A percentile compares a stretch with the other conserved stretches of the same genome.
These are phyloP conservation scores for Pagrus major DNA, from an alignment of 2,113 vertebrate genomes.

Conservation along the genomic window DNA sequence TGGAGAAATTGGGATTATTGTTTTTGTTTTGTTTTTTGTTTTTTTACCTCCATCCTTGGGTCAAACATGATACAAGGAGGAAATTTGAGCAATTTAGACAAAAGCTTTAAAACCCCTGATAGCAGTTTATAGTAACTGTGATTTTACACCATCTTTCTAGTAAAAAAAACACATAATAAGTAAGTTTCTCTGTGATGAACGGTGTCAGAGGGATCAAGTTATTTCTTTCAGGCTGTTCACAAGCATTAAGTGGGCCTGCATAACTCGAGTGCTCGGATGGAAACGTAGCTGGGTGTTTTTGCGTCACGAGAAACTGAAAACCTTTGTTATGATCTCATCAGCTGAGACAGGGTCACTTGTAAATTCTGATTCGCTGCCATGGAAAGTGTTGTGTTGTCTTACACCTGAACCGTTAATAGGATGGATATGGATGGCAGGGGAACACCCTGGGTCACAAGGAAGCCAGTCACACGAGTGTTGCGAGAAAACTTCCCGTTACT, in stretches of 20 bases:
- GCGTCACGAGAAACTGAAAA: constrained; percentile 44
- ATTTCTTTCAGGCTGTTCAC: constrained; percentile 20
- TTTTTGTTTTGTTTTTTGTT: too few relatives aligned
- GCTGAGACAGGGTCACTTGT: constrained; percentile 36
- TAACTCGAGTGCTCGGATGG: neutral
- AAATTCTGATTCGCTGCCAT: constrained; percentile 37
- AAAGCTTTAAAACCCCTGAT: neutral
- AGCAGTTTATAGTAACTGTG: neutral
- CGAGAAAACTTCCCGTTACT: neutral
- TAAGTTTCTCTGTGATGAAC: constrained; percentile 3
- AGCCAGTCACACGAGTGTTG: neutral
- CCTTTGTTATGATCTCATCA: constrained; percentile 39
- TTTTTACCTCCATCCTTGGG: neutral
- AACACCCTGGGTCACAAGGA: neutral
- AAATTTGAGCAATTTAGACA: neutral
- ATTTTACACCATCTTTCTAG: neutral
- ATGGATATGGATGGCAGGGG: neutral
- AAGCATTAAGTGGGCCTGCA: constrained; percentile 4
- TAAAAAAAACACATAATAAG: neutral
- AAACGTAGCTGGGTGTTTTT: neutral
- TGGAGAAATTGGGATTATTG: too few relatives aligned
- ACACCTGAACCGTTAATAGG: neutral
- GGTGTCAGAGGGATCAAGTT: neutral
- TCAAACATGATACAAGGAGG: neutral
- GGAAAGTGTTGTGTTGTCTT: constrained; percentile 14